Evolutionary conservation across 1,140 invertebrate species (phyloP).

Genomic region (Apis laboriosa): DNA sequence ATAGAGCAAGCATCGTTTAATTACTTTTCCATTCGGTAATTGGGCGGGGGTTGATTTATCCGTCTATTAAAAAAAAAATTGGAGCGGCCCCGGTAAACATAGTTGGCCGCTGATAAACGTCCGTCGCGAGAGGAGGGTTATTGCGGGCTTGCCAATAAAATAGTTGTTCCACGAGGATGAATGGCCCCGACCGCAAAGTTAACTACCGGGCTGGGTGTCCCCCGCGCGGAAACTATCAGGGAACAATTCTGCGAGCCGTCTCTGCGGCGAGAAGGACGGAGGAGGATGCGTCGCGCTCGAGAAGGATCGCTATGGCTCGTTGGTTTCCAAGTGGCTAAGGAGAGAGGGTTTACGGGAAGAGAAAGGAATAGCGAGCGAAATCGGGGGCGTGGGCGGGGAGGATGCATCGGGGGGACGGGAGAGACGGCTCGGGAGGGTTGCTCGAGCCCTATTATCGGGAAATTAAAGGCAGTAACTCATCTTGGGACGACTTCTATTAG

Average conservation of each 20-base stretch:
- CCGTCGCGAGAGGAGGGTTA: constrained; percentile 48
- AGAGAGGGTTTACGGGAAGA: constrained; percentile 19
- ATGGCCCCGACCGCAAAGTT: constrained; percentile 64
- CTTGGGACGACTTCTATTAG: constrained; percentile 77
- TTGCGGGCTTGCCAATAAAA: constrained; percentile 68
- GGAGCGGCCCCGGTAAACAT: constrained; percentile 43
- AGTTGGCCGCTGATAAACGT: constrained; percentile 65
- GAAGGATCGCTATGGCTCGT: constrained; percentile 31
- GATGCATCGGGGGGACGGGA: constrained; percentile 17
- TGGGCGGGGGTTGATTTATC: neutral
- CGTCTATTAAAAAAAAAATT: neutral
- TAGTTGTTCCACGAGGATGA: constrained; percentile 65
- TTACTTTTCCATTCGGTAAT: constrained; percentile 3
- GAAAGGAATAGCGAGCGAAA: constrained; percentile 46
- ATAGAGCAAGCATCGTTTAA: neutral
- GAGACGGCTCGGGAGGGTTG: constrained; percentile 56
- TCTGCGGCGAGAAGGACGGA: constrained; percentile 46
- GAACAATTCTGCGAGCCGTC: constrained; percentile 66
- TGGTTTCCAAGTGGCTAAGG: constrained; percentile 39
- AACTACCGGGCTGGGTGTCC: constrained; percentile 64
- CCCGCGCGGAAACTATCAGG: constrained; percentile 68
- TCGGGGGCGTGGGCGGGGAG: constrained; percentile 13
- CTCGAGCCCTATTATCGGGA: constrained; percentile 76
- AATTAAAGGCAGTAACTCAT: constrained; percentile 80
- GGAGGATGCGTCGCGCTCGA: constrained; percentile 5